Evolutionary conservation across 2,113 vertebrate species (phyloP), one percentile per base, ranked within the genome.

Genomic region (Saimiri boliviensis): DNA sequence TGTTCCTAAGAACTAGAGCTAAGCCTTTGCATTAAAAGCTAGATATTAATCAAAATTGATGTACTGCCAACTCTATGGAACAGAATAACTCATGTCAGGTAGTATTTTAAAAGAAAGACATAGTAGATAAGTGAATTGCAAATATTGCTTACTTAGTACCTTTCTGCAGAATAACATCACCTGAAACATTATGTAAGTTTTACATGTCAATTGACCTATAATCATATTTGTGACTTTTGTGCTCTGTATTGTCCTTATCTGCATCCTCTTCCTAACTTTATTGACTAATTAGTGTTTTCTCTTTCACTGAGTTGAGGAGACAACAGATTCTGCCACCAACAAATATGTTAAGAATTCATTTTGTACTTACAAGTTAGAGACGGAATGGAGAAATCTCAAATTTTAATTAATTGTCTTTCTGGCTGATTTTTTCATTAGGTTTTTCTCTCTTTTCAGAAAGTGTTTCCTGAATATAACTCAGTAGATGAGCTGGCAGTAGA

Each of bases 331-430:
- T 90, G 37, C 35, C 30, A 92, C 37, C 21, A 86, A 89, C 19
- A 97, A 85, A 76, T 83, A 16, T 30, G 83, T 63, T 74, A n/a
- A 76, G 6, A 74, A 89, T 89, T 91, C 83, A 42, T 86, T 94
- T 87, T 91, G 17, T 74, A 47, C 47, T 88, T 80, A 91, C 0
- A 70, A 56, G 74, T 45, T 79, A 17, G 11, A 91, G 52, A 68
- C 42, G 63, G 66, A 73, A 60, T 70, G 25, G 16, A 83, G 71
- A 90, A 32, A 12, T 66, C 10, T 89, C 35, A 16, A 37, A 52
- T 92, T 88, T 95, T 79, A 91, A 93, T 86, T 93, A 90, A 52
- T 82, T 80, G 66, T 89, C 12, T 91, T 40, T 12, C 13, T 77
- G 81, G 14, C 4, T 85, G 52, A 89, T 71, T 93, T 80, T 94